phyloP scores from a whole-genome alignment of 2,888 invertebrate genomes.

The Netelia virgata region DNA sequence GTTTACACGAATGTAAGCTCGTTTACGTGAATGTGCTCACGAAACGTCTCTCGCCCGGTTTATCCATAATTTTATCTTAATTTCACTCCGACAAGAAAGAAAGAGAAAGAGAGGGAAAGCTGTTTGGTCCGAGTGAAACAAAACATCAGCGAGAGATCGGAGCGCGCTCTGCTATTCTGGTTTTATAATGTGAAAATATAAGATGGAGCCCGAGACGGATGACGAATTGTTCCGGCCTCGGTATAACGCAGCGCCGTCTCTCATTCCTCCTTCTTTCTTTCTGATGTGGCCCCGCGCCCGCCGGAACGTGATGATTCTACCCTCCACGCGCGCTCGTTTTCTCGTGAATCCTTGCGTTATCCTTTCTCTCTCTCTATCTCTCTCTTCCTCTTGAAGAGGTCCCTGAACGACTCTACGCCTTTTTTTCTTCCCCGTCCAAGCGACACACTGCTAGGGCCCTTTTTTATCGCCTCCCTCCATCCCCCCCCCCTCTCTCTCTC shows the following conservation, averaged over 20 bases:
- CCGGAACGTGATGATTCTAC: slow-evolving; percentile 63
- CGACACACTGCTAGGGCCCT: slow-evolving; percentile 45
- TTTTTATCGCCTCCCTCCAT: slow-evolving; percentile 62
- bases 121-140: slow-evolving; percentile 13
- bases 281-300: not conserved
- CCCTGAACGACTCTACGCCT: slow-evolving; percentile 55
- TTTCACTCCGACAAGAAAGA: slow-evolving; percentile 58
- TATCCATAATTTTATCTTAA: slow-evolving; percentile 76
- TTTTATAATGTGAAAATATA: slow-evolving; percentile 43
- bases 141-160: slow-evolving; percentile 14
- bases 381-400: slow-evolving; percentile 1
- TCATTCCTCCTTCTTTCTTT: slow-evolving; percentile 8
- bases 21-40: slow-evolving; percentile 71
- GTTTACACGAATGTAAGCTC: slow-evolving; percentile 47
- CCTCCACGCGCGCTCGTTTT: slow-evolving; percentile 51
- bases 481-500: too few relatives aligned
- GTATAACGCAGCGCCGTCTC: slow-evolving; percentile 10
- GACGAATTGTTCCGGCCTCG: slow-evolving; percentile 77
- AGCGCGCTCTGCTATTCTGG: slow-evolving; percentile 29
- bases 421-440: slow-evolving; percentile 48
- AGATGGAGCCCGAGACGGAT: slow-evolving; percentile 64
- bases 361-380: slow-evolving; percentile 12
- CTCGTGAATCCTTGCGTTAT: slow-evolving; percentile 38
- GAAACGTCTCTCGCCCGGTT: slow-evolving; percentile 59
- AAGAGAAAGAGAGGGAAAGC: slow-evolving; percentile 2